phyloP scores from a whole-genome alignment of 2,888 invertebrate genomes.

The Geotrupes spiniger region DNA sequence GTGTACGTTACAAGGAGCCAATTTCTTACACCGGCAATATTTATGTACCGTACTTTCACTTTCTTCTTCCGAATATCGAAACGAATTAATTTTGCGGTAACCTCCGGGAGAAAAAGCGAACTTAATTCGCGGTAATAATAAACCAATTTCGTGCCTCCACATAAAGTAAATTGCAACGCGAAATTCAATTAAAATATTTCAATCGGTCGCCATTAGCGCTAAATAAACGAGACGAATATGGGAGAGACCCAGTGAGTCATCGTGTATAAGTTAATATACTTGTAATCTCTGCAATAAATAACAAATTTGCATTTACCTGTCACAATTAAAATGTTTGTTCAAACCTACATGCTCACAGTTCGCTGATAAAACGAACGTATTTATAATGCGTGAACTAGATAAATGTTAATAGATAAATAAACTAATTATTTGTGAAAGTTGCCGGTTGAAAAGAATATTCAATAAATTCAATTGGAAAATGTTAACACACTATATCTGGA shows the following conservation, averaged over 20 bases:
- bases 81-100: too few relatives aligned
- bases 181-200: neutral
- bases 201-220: conserved; percentile 6
- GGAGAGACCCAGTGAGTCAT: too few relatives aligned
- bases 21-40: too few relatives aligned
- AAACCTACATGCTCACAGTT: conserved; percentile 15
- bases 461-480: too few relatives aligned
- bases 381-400: conserved; percentile 10
- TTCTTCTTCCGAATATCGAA: too few relatives aligned
- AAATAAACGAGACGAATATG: too few relatives aligned
- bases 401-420: conserved; percentile 12
- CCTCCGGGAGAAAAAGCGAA: too few relatives aligned
- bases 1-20: too few relatives aligned
- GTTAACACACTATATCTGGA: conserved; percentile 7
- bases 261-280: conserved; percentile 11
- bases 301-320: conserved; percentile 14
- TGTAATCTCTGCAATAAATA: conserved; percentile 10
- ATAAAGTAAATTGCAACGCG: too few relatives aligned
- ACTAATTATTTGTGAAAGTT: conserved; percentile 18
- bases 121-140: too few relatives aligned
- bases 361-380: conserved; percentile 9
- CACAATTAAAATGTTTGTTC: conserved; percentile 15
- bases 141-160: too few relatives aligned
- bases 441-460: neutral
- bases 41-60: too few relatives aligned